These are phyloP conservation scores for Pseudococcus longispinus DNA, from an alignment of 2,888 invertebrate genomes.

Conservation along the genomic window DNA sequence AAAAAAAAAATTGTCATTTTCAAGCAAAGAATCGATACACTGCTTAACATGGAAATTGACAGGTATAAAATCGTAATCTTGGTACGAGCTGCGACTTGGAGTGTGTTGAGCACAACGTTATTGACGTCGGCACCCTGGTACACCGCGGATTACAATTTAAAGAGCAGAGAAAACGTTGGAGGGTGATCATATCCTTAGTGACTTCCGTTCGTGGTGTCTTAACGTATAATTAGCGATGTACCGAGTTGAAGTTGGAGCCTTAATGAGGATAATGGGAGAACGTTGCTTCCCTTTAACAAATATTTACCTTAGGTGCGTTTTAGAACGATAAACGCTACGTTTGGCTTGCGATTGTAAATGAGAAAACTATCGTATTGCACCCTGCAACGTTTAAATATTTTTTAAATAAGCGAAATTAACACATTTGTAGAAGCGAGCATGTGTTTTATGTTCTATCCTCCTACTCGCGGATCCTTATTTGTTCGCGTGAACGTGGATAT, in stretches of 20 bases:
- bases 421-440: slow-evolving; percentile 14
- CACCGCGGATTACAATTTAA: slow-evolving; percentile 2
- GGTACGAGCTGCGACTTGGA: neutral
- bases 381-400: slow-evolving; percentile 34
- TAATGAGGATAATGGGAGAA: slow-evolving; percentile 36
- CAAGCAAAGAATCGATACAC: neutral
- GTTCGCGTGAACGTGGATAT: slow-evolving; percentile 8
- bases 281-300: slow-evolving; percentile 34
- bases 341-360: slow-evolving; percentile 30
- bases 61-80: neutral
- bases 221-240: slow-evolving; percentile 36
- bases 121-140: neutral
- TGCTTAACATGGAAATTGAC: neutral
- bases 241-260: slow-evolving; percentile 8
- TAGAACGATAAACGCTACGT: slow-evolving; percentile 37
- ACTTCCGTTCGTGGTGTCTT: slow-evolving; percentile 34
- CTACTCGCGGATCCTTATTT: neutral
- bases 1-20: neutral
- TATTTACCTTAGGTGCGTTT: slow-evolving; percentile 11
- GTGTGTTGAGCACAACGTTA: neutral
- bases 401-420: slow-evolving; percentile 34
- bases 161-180: neutral
- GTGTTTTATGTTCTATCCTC: neutral
- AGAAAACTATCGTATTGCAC: slow-evolving; percentile 39
- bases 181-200: slow-evolving; percentile 32